Conservation (phyloP, 2,113 vertebrate species). For the Erpornis zantholeuca region DNA sequence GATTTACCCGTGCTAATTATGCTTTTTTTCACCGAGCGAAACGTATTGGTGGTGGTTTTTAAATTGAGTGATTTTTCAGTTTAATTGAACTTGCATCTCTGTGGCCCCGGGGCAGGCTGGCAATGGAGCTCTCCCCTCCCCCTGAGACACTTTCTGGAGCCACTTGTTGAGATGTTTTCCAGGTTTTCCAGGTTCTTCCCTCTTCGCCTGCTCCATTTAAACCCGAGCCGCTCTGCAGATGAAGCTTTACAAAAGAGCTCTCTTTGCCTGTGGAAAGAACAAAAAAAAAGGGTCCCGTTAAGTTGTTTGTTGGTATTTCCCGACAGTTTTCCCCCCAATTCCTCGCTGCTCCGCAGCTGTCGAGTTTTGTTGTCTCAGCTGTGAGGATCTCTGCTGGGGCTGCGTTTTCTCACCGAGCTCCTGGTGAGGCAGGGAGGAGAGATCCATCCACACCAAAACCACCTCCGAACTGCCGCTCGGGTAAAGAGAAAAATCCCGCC, state of each 20-base stretch:
- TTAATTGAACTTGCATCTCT: slow-evolving; percentile 5
- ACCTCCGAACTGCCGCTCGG: background rate
- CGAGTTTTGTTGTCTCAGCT: slow-evolving; percentile 61
- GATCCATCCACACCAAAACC: slow-evolving; percentile 52
- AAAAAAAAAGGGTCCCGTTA: background rate
- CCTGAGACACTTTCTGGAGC: background rate
- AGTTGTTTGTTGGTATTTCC: slow-evolving; percentile 54
- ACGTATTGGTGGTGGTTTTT: background rate
- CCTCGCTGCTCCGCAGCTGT: slow-evolving; percentile 54
- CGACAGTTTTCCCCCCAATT: slow-evolving; percentile 23
- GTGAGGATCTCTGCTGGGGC: slow-evolving; percentile 39
- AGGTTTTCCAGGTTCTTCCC: background rate
- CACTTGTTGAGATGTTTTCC: slow-evolving; percentile 1
- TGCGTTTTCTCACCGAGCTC: slow-evolving; percentile 39
- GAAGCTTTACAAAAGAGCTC: background rate
- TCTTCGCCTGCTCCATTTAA: background rate
- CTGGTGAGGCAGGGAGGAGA: slow-evolving; percentile 27
- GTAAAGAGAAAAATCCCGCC: background rate
- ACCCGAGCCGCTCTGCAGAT: background rate
- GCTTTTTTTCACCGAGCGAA: background rate
- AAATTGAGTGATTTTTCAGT: slow-evolving; percentile 9
- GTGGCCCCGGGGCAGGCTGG: background rate
- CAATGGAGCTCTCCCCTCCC: background rate
- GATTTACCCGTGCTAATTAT: slow-evolving; percentile 37
- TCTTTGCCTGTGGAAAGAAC: background rate